Evolutionary conservation across 2,888 invertebrate genomes (phyloP).

Genomic region (Gortyna flavago): DNA sequence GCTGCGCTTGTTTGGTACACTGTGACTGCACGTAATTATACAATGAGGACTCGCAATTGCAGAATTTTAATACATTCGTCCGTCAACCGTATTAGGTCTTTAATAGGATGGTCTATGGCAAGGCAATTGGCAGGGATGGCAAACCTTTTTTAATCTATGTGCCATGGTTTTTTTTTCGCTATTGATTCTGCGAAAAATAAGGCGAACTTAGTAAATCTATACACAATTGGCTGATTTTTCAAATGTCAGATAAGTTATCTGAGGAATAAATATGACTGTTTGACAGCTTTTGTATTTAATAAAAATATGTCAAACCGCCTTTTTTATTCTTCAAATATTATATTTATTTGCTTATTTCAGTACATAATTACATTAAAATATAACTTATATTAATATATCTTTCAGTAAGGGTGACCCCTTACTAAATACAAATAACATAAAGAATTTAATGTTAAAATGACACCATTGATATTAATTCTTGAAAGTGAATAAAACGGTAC

Average conservation of each 20-base stretch:
- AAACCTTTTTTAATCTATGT: constrained; percentile 6
- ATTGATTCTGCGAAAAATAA: neutral
- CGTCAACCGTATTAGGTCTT: constrained; percentile 39
- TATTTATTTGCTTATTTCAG: too few relatives aligned
- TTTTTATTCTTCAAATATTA: too few relatives aligned
- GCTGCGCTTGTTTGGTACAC: constrained; percentile 40
- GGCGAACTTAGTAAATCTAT: neutral
- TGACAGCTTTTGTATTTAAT: too few relatives aligned
- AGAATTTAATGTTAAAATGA: neutral
- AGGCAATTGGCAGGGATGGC: constrained; percentile 35
- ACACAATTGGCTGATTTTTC: too few relatives aligned
- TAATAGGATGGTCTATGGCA: constrained; percentile 27
- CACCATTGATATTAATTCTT: neutral
- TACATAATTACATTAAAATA: too few relatives aligned
- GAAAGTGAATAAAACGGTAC: neutral
- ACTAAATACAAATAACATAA: neutral
- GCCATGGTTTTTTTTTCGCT: too few relatives aligned
- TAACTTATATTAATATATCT: too few relatives aligned
- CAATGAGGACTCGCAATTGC: constrained; percentile 47
- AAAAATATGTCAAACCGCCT: too few relatives aligned
- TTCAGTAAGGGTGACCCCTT: too few relatives aligned
- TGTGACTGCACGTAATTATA: constrained; percentile 36
- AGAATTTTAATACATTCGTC: constrained; percentile 57
- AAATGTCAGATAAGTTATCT: too few relatives aligned
- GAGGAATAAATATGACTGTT: too few relatives aligned